Percentiles rank a stretch among this genome's conserved stretches.
These are phyloP conservation scores for Drosophila prosaltans DNA, from an alignment of 1,140 invertebrate genomes.

Conservation along the genomic window DNA sequence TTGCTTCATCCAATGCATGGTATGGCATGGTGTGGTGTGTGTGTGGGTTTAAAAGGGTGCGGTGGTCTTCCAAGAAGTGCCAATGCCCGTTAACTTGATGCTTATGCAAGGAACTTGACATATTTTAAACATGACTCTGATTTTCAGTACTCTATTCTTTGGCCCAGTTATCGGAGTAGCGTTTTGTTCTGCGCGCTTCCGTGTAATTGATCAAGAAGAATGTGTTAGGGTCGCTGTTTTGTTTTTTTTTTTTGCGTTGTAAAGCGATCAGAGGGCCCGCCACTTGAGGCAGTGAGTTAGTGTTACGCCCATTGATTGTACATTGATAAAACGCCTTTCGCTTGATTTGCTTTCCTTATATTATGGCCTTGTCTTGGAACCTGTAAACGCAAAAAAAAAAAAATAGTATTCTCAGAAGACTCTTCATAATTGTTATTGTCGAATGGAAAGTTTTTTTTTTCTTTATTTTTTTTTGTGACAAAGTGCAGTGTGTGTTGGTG, in stretches of 20 bases:
- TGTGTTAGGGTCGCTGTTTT: conserved; percentile 34
- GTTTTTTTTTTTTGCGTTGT: conserved; percentile 33
- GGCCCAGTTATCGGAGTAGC: conserved; percentile 29
- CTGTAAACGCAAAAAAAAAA: background rate
- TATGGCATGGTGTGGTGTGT: background rate
- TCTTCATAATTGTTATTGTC: conserved; percentile 2
- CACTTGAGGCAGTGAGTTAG: conserved; percentile 40
- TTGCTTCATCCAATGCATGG: conserved; percentile 22
- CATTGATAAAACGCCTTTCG: conserved; percentile 59
- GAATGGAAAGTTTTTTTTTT: background rate
- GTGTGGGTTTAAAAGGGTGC: background rate
- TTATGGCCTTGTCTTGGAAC: background rate
- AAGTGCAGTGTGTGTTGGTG: too few relatives aligned
- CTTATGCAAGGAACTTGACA: conserved; percentile 40
- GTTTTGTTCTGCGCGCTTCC: conserved; percentile 29
- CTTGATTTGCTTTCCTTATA: conserved; percentile 2
- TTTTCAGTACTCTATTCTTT: background rate
- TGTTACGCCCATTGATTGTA: conserved; percentile 42
- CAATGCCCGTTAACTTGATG: background rate
- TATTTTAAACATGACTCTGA: conserved; percentile 47
- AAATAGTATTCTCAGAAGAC: conserved; percentile 1
- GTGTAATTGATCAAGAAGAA: conserved; percentile 47
- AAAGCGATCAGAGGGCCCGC: conserved; percentile 51
- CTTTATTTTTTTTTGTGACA: background rate
- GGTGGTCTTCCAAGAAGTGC: conserved; percentile 5